Base-by-base conservation (phyloP, 2,113 vertebrate genomes). In the Empidonax alnorum region DNA sequence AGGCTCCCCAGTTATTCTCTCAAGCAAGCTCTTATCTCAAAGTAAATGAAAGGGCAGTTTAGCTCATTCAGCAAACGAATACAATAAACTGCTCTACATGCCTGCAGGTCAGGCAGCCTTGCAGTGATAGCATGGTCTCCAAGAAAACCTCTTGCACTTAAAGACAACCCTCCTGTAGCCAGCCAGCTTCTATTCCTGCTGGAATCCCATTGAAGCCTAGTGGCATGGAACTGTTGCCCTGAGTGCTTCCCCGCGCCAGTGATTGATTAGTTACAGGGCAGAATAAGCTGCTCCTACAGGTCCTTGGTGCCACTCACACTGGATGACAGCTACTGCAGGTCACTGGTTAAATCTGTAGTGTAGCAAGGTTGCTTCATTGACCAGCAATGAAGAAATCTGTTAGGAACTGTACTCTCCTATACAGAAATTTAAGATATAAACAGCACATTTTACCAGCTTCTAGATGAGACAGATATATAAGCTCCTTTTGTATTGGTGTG, bases 321-420 rank as follows among this genome's bases (percentile, higher is more conserved):
- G 7, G 35, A 12, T 28, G n/a, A 52, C 25, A 74, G 37, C 21
- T 53, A 19, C 72, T 86, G 63, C 67, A 52, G 58, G 30, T 75
- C 66, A 71, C 50, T 74, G 39, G 59, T 93, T 77, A 74, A 83
- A 93, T 71, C 50, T 62, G 72, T 58, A 71, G 67, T 16, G 6
- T 7, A 76, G 75, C 41, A 65, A 76, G 49, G 78, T 73, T 86
- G 50, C 35, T 77, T 83, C 6, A 5, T 80, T 88, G 75, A 63
- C 66, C 85, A 77, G 79, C 37, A 91, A 46, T 93, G 61, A 76
- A 93, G 41, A 93, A 91, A 80, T 82, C 56, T 71, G 15, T 76
- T 73, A 73, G 58, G 62, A 90, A 65, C 66, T 79, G 20, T 46
- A 73, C 37, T 69, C 37, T 79, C 35, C 44, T 46, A 22, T 30